Conservation (phyloP, 2,113 vertebrate species). For the Anolis carolinensis region DNA sequence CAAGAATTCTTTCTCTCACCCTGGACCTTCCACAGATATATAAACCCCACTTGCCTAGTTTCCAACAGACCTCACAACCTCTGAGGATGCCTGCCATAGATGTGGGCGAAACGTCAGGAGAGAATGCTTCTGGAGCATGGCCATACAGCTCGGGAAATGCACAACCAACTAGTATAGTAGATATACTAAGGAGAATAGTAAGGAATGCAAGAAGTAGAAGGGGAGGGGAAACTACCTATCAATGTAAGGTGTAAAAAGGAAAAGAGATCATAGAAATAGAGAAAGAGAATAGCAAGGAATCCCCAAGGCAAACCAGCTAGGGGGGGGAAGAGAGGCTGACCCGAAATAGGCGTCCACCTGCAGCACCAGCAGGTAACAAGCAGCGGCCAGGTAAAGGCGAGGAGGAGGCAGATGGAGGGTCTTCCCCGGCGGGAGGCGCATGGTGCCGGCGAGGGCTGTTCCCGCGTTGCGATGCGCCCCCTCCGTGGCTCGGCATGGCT, state of each 20-base stretch:
- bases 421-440: constrained; percentile 83
- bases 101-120: too few species aligned
- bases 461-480: not conserved
- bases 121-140: too few species aligned
- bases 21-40: too few species aligned
- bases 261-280: not conserved
- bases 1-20: too few species aligned
- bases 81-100: too few species aligned
- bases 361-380: constrained; percentile 64
- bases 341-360: constrained; percentile 91
- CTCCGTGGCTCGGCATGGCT: constrained; percentile 60
- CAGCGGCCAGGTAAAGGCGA: constrained; percentile 77
- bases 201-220: too few species aligned
- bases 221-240: too few species aligned
- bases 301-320: not conserved
- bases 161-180: too few species aligned
- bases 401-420: constrained; percentile 83
- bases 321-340: constrained; percentile 78
- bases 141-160: too few species aligned
- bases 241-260: too few species aligned
- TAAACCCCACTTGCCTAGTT: too few species aligned
- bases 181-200: not conserved
- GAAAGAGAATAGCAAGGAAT: not conserved
- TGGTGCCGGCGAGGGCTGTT: not conserved
- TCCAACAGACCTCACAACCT: too few species aligned